Percentiles rank a stretch among this genome's conserved stretches.
phyloP scores from a whole-genome alignment of 2,113 vertebrate genomes.

The Alectura lathami region DNA sequence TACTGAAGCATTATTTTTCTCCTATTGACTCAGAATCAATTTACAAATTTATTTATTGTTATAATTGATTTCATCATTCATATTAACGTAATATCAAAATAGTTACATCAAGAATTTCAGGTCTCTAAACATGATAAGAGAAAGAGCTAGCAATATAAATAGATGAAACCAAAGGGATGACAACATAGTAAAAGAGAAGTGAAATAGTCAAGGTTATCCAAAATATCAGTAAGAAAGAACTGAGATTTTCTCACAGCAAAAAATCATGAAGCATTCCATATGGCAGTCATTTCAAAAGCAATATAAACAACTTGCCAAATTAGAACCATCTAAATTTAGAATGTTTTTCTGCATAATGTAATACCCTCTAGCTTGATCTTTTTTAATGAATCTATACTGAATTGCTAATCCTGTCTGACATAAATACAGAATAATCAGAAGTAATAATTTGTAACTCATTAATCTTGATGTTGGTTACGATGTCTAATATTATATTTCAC shows the following conservation, averaged over 20 bases:
- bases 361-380: neutral
- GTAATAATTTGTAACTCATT: conserved; percentile 37
- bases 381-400: neutral
- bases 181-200: neutral
- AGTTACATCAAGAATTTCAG: neutral
- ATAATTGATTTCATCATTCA: neutral
- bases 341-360: neutral
- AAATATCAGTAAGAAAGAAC: neutral
- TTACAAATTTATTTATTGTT: neutral
- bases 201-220: neutral
- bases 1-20: neutral
- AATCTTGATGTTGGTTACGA: conserved; percentile 25
- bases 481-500: neutral
- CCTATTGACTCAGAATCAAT: neutral
- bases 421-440: conserved; percentile 47
- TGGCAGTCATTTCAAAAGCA: neutral
- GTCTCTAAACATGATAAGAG: neutral
- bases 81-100: neutral
- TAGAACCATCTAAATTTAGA: neutral
- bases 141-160: neutral
- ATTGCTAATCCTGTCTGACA: conserved; percentile 1
- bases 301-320: conserved; percentile 4
- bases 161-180: neutral
- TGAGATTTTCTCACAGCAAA: conserved; percentile 16
- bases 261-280: conserved; percentile 2